Conservation (phyloP, 30 jellyfish, hydroid and myxozoan genomes). For the Mastigias papua region DNA sequence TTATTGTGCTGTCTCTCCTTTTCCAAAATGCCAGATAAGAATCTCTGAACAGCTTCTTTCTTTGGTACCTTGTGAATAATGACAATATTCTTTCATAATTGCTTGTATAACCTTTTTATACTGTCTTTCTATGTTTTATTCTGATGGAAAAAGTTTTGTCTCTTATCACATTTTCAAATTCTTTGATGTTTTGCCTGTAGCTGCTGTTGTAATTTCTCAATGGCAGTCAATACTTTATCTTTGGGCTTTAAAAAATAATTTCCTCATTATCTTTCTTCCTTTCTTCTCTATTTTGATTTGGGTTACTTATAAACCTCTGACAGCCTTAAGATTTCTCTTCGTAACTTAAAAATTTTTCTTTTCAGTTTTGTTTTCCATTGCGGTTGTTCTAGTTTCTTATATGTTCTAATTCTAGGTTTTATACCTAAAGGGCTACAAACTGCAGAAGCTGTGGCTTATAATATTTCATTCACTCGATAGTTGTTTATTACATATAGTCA, state of each 20-base stretch:
- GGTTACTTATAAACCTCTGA: no score
- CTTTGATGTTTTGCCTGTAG: conserved; percentile 12
- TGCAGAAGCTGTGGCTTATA: background rate
- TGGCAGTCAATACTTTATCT: background rate
- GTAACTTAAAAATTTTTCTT: background rate
- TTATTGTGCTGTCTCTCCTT: background rate
- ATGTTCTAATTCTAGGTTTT: no score
- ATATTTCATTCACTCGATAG: background rate
- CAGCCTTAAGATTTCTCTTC: background rate
- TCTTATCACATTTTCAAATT: background rate
- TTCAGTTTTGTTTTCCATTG: background rate
- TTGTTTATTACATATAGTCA: background rate
- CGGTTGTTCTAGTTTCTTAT: background rate
- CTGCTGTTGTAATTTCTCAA: conserved; percentile 19
- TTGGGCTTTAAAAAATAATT: background rate
- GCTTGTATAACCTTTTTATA: background rate
- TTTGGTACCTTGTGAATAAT: background rate
- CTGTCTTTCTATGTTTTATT: background rate
- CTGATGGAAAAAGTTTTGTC: conserved; percentile 1
- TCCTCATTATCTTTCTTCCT: background rate
- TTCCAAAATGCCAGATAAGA: background rate
- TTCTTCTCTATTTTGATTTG: background rate
- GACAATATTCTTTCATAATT: background rate
- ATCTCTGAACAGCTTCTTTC: background rate
- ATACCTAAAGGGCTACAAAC: background rate